Base-by-base conservation (phyloP, 2,113 vertebrate species). In the Ptyas mucosa region DNA sequence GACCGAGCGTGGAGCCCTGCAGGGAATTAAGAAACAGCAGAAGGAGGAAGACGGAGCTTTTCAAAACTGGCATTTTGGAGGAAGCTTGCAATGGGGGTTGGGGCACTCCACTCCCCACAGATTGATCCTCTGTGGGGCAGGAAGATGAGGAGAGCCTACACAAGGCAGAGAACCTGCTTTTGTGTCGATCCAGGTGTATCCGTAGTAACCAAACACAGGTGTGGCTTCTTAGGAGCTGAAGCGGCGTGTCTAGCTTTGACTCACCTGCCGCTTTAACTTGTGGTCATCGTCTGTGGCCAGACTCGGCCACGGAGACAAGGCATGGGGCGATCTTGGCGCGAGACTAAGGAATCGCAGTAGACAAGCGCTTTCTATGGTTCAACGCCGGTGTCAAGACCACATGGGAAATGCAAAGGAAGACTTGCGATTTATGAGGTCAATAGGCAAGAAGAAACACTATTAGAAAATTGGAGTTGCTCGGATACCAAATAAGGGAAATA, bases 171-270 rank as follows among this genome's bases (percentile, higher is more conserved):
- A 8, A 8, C 0, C 49, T 0, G 53, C 20, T 10, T 58, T 8
- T 21, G 14, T 54, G 49, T 89, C 7, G 21, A 55, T 23, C n/a
- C 15, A 46, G 53, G 46, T 8, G 87, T 91, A 3, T 34, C 94
- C 90, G 86, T 94, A 85, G 94, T 89, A 91, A 95, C 95, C 85
- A 53, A 85, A 8, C 15, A 55, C 18, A 5, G n/a, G 64, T 75
- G 61, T 58, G 61, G 58, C 52, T 64, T 46, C 81, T 88, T 39
- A 20, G 34, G 34, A 81, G 34, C 75, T 39, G 15, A 3, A 81
- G 75, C 8, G 8, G 43, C 3, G 34, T 8, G 8, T 21, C 18
- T 18, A 21, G 34, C 34, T 39, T 81, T 34, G 12, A 15, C 75
- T 43, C 75, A 43, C 34, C 34, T 81, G 34, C 75, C 0, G 8